Evolutionary conservation across 2,888 invertebrate species (phyloP).

Genomic region (Drosophila affinis): DNA sequence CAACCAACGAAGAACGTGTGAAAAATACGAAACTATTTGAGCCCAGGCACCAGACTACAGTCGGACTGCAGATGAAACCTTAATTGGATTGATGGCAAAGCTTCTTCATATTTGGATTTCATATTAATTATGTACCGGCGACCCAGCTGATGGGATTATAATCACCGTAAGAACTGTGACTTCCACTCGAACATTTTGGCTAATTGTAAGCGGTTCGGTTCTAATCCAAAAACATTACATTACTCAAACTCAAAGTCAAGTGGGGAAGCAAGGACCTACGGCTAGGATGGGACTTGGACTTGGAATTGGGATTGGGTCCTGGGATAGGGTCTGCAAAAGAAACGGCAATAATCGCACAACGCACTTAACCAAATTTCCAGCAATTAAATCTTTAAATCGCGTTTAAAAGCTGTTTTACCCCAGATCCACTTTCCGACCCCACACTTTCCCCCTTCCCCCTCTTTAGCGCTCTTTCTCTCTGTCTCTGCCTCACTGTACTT

Average conservation of each 20-base stretch:
- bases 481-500: conserved; percentile 1
- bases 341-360: conserved; percentile 55
- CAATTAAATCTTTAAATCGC: conserved; percentile 80
- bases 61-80: neutral
- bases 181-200: conserved; percentile 22
- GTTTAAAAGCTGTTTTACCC: conserved; percentile 68
- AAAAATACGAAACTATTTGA: conserved; percentile 35
- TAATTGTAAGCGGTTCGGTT: conserved; percentile 31
- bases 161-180: neutral
- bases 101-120: neutral
- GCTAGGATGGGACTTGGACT: neutral
- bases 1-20: conserved; percentile 15
- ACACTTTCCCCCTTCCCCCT: neutral
- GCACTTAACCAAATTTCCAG: conserved; percentile 67
- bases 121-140: neutral
- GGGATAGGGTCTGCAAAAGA: conserved; percentile 7
- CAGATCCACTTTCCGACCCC: neutral
- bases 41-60: neutral
- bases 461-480: conserved; percentile 13
- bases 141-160: conserved; percentile 25
- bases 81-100: neutral
- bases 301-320: neutral
- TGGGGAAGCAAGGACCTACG: neutral
- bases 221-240: conserved; percentile 69
- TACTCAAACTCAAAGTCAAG: conserved; percentile 61